Percentiles rank a stretch among this genome's conserved stretches.
Conservation (phyloP, 2,888 invertebrate species). For the Laspeyria flexula region DNA sequence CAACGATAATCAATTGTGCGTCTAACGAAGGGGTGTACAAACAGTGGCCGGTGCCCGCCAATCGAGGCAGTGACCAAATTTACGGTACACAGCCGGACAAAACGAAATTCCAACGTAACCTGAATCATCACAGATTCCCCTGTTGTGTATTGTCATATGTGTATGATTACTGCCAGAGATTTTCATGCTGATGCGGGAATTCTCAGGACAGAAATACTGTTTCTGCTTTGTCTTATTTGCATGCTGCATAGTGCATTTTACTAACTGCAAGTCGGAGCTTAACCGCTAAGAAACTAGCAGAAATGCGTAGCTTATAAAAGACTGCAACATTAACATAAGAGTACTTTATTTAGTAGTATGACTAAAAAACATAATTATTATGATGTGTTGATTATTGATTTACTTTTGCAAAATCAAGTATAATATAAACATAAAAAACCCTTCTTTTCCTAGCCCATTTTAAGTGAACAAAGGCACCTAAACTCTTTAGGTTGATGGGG, state of each 20-base stretch:
- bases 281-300: too few relatives aligned
- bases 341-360: too few relatives aligned
- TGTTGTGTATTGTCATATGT: slow-evolving; percentile 4
- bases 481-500: slow-evolving; percentile 5
- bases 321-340: too few relatives aligned
- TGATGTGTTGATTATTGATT: too few relatives aligned
- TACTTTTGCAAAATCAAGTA: too few relatives aligned
- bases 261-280: too few relatives aligned
- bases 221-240: too few relatives aligned
- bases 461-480: slow-evolving; percentile 18
- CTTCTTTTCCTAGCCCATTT: too few relatives aligned
- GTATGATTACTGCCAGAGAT: slow-evolving; percentile 1
- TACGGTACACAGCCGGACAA: slow-evolving; percentile 3
- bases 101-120: slow-evolving; percentile 1
- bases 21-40: slow-evolving; percentile 39
- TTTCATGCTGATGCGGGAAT: background rate
- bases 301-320: too few relatives aligned
- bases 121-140: background rate
- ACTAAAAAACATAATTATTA: too few relatives aligned
- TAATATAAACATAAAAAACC: too few relatives aligned
- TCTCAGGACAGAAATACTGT: background rate
- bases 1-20: slow-evolving; percentile 39
- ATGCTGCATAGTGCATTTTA: too few relatives aligned
- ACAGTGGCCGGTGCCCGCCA: slow-evolving; percentile 9
- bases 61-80: slow-evolving; percentile 12